These are phyloP conservation scores for Ammospiza caudacuta DNA, from an alignment of 2,113 vertebrate species.

Conservation along the genomic window DNA sequence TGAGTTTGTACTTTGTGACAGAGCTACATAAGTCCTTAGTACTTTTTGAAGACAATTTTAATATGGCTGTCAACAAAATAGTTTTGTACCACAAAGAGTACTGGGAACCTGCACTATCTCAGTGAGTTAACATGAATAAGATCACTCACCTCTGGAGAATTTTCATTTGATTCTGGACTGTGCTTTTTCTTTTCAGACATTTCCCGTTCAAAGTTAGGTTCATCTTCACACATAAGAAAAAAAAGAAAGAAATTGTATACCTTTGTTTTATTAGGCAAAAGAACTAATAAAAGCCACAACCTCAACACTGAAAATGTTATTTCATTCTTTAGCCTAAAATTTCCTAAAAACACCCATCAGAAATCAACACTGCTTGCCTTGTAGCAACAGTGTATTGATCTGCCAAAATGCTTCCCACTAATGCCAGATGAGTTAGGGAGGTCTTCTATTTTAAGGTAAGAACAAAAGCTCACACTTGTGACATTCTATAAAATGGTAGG, in stretches of 20 bases:
- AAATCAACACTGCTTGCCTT: neutral
- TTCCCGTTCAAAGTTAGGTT: slow-evolving; percentile 23
- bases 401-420: neutral
- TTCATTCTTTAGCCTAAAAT: neutral
- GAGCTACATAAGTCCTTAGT: neutral
- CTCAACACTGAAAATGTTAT: neutral
- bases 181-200: slow-evolving; percentile 51
- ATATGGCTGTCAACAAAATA: neutral
- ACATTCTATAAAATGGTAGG: neutral
- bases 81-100: neutral
- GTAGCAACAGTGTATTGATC: neutral
- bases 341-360: neutral
- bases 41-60: neutral
- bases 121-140: neutral
- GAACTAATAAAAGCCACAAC: neutral
- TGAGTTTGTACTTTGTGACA: neutral
- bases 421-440: neutral
- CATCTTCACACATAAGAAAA: slow-evolving; percentile 54
- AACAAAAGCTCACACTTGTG: neutral
- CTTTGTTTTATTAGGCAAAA: neutral
- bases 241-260: neutral
- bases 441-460: neutral
- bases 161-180: slow-evolving; percentile 48
- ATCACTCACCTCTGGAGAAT: slow-evolving; percentile 69
- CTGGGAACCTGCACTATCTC: neutral